phyloP scores from a whole-genome alignment of 2,888 invertebrate genomes.

The Hemaris fuciformis region DNA sequence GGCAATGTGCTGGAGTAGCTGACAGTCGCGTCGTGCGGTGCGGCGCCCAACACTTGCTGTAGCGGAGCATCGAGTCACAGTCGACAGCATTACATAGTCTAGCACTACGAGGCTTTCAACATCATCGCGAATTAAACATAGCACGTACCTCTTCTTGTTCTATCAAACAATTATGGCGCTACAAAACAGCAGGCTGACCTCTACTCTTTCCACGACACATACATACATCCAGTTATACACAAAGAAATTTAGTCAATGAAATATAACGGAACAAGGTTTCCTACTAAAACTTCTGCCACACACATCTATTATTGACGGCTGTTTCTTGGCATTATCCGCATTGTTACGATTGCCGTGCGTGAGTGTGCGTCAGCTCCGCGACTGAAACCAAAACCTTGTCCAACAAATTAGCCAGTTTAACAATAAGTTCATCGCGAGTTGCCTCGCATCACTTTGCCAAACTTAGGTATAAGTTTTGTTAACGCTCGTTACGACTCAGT shows the following conservation, averaged over 20 bases:
- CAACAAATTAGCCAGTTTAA: slow-evolving; percentile 32
- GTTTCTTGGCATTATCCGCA: background rate
- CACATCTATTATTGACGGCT: background rate
- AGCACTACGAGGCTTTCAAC: too few species aligned
- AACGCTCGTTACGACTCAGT: too few species aligned
- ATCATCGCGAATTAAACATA: too few species aligned
- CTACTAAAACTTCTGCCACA: background rate
- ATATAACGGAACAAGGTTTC: background rate
- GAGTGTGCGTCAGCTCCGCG: slow-evolving; percentile 3
- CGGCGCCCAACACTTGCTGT: too few species aligned
- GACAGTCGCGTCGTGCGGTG: too few species aligned
- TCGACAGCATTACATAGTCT: too few species aligned
- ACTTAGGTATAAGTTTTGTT: background rate
- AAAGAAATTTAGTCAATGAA: background rate
- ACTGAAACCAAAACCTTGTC: slow-evolving; percentile 39
- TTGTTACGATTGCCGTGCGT: background rate
- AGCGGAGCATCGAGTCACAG: too few species aligned
- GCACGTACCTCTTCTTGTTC: too few species aligned
- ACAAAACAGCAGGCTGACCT: too few species aligned
- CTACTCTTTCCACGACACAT: background rate
- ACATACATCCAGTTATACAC: background rate
- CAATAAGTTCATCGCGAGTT: background rate
- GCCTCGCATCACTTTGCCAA: background rate
- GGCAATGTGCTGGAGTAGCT: too few species aligned
- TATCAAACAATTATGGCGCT: too few species aligned